A percentile compares a stretch with the other conserved stretches of the same genome.
These are phyloP conservation scores for Drosophila quasianomalipes DNA, from an alignment of 2,888 invertebrate species.

Conservation along the genomic window DNA sequence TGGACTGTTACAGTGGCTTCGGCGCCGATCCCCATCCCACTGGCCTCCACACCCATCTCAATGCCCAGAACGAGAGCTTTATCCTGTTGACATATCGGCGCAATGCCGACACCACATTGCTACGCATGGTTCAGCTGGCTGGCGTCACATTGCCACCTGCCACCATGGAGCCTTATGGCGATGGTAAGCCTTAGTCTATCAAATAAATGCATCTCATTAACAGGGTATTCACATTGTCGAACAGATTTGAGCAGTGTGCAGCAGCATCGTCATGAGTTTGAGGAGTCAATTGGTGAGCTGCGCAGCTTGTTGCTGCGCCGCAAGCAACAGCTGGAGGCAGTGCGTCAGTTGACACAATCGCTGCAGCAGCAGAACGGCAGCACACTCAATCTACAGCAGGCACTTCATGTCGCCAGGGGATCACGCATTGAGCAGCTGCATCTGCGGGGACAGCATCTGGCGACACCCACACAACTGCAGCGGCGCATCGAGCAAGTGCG, in stretches of 20 bases:
- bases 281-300: conserved; percentile 65
- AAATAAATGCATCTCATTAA: not conserved
- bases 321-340: conserved; percentile 62
- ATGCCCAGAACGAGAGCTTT: conserved; percentile 68
- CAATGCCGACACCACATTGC: conserved; percentile 43
- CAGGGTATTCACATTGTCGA: not conserved
- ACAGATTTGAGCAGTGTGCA: conserved; percentile 69
- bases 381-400: conserved; percentile 27
- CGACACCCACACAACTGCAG: conserved; percentile 75
- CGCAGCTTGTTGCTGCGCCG: conserved; percentile 74
- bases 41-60: conserved; percentile 67
- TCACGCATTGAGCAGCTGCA: conserved; percentile 63
- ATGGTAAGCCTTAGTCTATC: conserved; percentile 27
- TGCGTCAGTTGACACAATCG: conserved; percentile 53
- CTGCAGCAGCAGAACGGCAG: conserved; percentile 4
- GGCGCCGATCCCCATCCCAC: conserved; percentile 53
- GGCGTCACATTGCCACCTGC: not conserved
- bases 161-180: conserved; percentile 52
- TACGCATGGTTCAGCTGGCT: conserved; percentile 79
- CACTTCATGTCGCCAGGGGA: conserved; percentile 36
- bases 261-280: conserved; percentile 77
- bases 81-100: conserved; percentile 68
- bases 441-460: conserved; percentile 57
- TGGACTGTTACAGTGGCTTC: conserved; percentile 82
- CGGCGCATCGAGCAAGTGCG: conserved; percentile 59